Percentiles rank a stretch among this genome's conserved stretches.
phyloP scores from a whole-genome alignment of 2,113 vertebrate species.

The Lucifuga dentata region DNA sequence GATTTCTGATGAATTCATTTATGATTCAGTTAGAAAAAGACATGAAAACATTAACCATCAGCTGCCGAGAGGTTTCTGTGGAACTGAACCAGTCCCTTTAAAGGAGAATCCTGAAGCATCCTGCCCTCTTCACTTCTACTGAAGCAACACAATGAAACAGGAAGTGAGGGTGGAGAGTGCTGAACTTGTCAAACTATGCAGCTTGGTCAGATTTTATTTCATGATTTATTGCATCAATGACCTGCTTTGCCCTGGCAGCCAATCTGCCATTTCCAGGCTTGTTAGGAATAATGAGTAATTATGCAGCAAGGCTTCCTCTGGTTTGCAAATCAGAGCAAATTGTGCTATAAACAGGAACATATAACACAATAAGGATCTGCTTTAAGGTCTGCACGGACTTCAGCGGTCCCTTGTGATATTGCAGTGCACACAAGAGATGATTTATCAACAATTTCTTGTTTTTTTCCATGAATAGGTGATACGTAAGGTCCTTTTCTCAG shows the following conservation, averaged over 20 bases:
- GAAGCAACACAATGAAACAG: slow-evolving; percentile 8
- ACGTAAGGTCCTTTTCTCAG: no score
- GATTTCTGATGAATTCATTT: no score
- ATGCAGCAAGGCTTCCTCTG: neutral
- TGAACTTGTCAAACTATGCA: neutral
- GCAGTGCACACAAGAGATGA: neutral
- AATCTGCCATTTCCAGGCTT: neutral
- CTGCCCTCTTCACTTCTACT: neutral
- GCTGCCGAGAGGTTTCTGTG: neutral
- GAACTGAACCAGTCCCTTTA: neutral
- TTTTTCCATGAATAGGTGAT: neutral
- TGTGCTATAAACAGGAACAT: slow-evolving; percentile 24
- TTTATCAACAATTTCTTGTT: neutral
- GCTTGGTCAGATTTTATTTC: neutral
- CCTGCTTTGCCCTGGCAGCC: neutral
- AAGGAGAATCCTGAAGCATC: neutral
- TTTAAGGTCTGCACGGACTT: neutral
- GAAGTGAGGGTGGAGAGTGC: neutral
- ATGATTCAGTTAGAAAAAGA: no score
- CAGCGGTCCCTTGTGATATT: neutral
- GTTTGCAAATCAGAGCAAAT: neutral
- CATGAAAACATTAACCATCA: no score
- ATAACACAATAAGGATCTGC: slow-evolving; percentile 4
- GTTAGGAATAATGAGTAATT: neutral
- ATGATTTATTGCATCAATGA: neutral